phyloP scores from a whole-genome alignment of 37 sponge, comb jelly and placozoan genomes.

The Agelas oroides region DNA sequence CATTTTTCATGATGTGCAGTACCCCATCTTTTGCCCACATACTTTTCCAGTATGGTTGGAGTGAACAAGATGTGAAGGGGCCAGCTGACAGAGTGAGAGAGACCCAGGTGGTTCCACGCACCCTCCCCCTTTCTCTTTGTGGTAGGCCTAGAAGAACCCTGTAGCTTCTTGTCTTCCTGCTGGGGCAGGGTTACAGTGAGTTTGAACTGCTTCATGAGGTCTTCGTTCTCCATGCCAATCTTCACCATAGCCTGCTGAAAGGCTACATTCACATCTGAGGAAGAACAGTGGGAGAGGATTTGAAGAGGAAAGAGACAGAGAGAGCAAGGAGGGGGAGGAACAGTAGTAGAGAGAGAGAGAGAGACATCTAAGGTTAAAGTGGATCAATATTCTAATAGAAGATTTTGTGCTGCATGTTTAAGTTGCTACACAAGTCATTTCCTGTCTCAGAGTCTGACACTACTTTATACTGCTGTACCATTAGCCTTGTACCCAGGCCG shows the following conservation, averaged over 20 bases:
- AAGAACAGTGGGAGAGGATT: neutral
- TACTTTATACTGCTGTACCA: too few relatives aligned
- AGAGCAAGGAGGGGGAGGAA: neutral
- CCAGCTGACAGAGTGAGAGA: conserved; percentile 81
- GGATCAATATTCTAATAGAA: too few relatives aligned
- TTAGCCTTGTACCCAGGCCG: too few relatives aligned
- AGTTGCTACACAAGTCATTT: too few relatives aligned
- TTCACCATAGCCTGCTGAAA: conserved; percentile 78
- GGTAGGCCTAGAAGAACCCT: neutral
- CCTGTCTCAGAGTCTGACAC: too few relatives aligned
- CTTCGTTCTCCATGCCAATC: conserved; percentile 54
- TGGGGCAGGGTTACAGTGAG: conserved; percentile 25
- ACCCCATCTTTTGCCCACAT: too few relatives aligned
- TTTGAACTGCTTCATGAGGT: conserved; percentile 53
- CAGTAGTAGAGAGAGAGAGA: too few relatives aligned
- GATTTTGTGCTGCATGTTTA: too few relatives aligned
- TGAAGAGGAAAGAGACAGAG: neutral
- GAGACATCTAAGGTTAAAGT: too few relatives aligned
- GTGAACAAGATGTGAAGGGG: conserved; percentile 93
- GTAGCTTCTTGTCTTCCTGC: neutral
- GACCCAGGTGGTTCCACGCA: conserved; percentile 72
- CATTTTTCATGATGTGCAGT: too few relatives aligned
- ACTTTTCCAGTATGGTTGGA: conserved; percentile 83
- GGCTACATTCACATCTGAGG: conserved; percentile 86
- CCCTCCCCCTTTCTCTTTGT: neutral